phyloP scores from a whole-genome alignment of 2,797 vertebrate species.

The Molossus molossus region DNA sequence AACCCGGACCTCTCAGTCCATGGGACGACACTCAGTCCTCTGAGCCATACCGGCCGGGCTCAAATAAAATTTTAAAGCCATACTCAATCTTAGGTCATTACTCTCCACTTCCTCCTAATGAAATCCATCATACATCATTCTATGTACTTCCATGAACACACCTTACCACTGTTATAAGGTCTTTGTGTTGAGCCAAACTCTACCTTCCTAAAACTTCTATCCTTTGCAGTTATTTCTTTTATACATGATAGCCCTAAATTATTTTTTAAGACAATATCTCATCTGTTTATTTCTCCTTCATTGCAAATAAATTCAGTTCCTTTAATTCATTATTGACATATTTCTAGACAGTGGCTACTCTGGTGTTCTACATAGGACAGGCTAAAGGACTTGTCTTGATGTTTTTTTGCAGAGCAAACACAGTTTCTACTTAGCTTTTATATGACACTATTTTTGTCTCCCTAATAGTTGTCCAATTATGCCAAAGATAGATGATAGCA shows the following conservation, averaged over 20 bases:
- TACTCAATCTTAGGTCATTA: slow-evolving; percentile 45
- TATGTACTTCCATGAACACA: neutral
- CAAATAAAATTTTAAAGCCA: slow-evolving; percentile 13
- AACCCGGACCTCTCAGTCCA: no score
- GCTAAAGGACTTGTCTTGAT: neutral
- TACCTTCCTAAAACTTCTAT: neutral
- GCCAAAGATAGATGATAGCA: neutral
- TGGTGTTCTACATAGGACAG: neutral
- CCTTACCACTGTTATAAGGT: neutral
- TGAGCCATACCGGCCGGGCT: neutral
- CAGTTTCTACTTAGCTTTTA: neutral
- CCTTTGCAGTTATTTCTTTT: neutral
- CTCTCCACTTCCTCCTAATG: neutral
- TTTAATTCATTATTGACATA: slow-evolving; percentile 25
- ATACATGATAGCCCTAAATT: neutral
- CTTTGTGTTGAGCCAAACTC: slow-evolving; percentile 2
- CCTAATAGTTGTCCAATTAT: neutral
- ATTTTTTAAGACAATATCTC: neutral
- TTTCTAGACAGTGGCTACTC: neutral
- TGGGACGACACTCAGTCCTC: no score
- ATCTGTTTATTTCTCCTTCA: neutral
- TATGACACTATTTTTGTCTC: neutral
- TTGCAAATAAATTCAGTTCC: neutral
- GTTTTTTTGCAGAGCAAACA: neutral
- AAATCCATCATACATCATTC: neutral